phyloP scores from a whole-genome alignment of 64 coral and sea anemone species.

The Montipora capricornis region DNA sequence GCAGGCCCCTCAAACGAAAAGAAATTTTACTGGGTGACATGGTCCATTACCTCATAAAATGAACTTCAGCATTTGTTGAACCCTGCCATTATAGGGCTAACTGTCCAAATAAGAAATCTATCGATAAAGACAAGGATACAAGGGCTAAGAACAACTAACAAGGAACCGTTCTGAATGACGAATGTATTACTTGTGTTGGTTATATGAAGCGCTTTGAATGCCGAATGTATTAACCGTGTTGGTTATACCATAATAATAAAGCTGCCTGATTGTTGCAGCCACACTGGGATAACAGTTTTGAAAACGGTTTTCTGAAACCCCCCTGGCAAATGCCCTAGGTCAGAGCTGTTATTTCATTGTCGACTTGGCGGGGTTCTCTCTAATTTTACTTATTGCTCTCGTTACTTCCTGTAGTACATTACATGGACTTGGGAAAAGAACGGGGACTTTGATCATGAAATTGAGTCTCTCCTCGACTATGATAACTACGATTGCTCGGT shows the following conservation, averaged over 20 bases:
- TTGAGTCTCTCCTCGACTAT: not conserved
- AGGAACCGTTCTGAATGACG: not conserved
- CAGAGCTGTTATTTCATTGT: slow-evolving; percentile 23
- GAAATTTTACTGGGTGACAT: too few relatives aligned
- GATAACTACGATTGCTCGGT: not conserved
- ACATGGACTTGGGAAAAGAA: not conserved
- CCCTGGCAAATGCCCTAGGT: not conserved
- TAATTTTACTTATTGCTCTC: not conserved
- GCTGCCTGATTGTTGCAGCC: not conserved
- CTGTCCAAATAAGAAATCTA: not conserved
- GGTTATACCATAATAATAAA: not conserved
- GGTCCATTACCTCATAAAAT: too few relatives aligned
- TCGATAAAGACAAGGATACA: not conserved
- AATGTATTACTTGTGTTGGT: not conserved
- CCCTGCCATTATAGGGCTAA: not conserved
- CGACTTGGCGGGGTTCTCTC: slow-evolving; percentile 1
- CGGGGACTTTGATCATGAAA: not conserved
- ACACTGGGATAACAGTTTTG: slow-evolving; percentile 4
- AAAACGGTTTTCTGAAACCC: not conserved
- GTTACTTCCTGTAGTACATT: not conserved
- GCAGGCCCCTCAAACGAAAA: too few relatives aligned
- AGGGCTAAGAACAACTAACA: not conserved
- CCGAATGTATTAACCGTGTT: not conserved
- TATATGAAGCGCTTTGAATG: not conserved
- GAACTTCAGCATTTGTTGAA: not conserved